Conservation (phyloP, 2,797 vertebrate genomes). For the Trachops cirrhosus region DNA sequence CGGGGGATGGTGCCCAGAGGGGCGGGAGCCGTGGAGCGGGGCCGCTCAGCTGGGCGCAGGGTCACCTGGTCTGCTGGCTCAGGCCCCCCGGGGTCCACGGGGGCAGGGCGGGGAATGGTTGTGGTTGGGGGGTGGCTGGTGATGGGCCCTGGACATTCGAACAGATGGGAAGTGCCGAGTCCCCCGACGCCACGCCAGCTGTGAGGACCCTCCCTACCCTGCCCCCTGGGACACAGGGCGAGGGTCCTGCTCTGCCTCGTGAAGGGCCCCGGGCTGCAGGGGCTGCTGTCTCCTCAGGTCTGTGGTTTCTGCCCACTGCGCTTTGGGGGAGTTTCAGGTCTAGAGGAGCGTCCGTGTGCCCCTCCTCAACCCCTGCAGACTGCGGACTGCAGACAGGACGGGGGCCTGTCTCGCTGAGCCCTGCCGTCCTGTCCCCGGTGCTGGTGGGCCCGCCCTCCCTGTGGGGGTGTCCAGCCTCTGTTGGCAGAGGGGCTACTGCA, state of each 20-base stretch:
- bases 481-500: too few relatives aligned
- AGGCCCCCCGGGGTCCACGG: not conserved
- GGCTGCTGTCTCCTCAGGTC: not conserved
- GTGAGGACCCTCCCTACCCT: not conserved
- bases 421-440: not conserved
- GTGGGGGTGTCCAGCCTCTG: too few relatives aligned
- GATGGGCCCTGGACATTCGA: too few relatives aligned
- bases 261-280: not conserved
- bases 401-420: not conserved
- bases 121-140: not conserved
- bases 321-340: not conserved
- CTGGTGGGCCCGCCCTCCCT: not conserved
- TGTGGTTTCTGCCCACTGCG: not conserved
- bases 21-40: too few relatives aligned
- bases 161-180: not conserved
- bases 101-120: not conserved
- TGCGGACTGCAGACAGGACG: too few relatives aligned
- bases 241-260: not conserved
- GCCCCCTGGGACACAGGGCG: not conserved
- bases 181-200: not conserved
- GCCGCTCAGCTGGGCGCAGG: not conserved
- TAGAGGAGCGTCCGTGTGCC: not conserved
- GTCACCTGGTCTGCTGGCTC: not conserved
- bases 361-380: too few relatives aligned
- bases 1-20: fast-evolving